Evolutionary conservation across 2,113 vertebrate genomes (phyloP).

Genomic region (Vulpes ferrilata): DNA sequence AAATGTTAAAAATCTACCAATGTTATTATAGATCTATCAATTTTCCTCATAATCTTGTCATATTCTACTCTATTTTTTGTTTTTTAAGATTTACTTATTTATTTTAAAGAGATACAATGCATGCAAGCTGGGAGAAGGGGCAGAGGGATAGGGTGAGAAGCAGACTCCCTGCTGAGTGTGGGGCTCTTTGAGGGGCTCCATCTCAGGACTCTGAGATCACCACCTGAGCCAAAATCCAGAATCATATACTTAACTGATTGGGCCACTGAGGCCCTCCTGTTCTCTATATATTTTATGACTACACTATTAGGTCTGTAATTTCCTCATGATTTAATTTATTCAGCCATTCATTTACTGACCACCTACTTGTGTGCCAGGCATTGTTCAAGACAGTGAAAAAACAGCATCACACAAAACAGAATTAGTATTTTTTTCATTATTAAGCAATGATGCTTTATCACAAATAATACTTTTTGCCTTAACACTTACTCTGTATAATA

Average conservation of each 20-base stretch:
- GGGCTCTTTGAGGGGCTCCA: background rate
- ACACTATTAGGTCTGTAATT: background rate
- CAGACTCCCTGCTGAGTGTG: background rate
- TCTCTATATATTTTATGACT: background rate
- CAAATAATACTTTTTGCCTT: slow-evolving; percentile 36
- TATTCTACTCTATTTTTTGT: background rate
- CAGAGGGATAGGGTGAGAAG: background rate
- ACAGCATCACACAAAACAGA: background rate
- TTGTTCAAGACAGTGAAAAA: background rate
- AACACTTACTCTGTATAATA: background rate
- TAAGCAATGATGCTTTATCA: slow-evolving; percentile 17
- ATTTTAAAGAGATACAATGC: background rate
- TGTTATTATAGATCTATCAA: background rate
- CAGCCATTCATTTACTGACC: background rate
- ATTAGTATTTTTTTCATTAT: background rate
- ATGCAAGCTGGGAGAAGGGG: background rate
- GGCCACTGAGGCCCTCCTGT: background rate
- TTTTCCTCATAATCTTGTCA: slow-evolving; percentile 22
- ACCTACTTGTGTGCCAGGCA: background rate
- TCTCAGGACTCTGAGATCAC: background rate
- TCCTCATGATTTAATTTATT: background rate
- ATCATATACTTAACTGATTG: background rate
- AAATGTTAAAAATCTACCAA: slow-evolving; percentile 34
- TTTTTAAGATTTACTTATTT: background rate
- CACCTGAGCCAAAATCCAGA: background rate